phyloP scores from a whole-genome alignment of 2,888 invertebrate genomes.

The Sphinx pinastri region DNA sequence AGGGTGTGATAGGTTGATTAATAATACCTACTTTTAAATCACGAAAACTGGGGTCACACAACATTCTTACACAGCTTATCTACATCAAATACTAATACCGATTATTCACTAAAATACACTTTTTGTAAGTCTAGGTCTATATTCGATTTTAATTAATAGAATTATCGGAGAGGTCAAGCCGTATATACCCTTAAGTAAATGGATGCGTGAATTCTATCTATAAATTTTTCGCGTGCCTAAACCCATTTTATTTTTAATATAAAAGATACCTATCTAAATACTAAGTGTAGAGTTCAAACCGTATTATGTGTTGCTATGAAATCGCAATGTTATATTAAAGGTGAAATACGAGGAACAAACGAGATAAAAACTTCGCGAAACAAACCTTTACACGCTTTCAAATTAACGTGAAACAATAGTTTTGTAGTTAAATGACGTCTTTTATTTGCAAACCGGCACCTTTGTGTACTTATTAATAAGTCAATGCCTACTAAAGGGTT shows the following conservation, averaged over 20 bases:
- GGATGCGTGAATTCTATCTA: conserved; percentile 15
- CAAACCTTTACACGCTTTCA: background rate
- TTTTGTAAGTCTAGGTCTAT: background rate
- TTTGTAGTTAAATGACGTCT: background rate
- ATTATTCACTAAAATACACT: no score
- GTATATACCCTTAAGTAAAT: background rate
- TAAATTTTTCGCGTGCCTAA: conserved; percentile 15
- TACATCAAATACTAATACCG: no score
- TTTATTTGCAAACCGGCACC: conserved; percentile 1
- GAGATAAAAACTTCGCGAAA: background rate
- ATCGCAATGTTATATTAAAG: background rate
- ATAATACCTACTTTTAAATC: background rate
- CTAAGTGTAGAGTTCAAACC: background rate
- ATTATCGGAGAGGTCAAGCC: background rate
- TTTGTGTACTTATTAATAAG: background rate
- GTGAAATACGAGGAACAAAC: background rate
- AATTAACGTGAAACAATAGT: conserved; percentile 8
- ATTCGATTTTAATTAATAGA: background rate
- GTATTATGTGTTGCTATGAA: background rate
- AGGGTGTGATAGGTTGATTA: background rate
- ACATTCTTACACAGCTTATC: background rate
- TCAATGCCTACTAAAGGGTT: background rate
- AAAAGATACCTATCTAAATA: background rate
- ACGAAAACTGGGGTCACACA: background rate
- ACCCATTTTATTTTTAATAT: conserved; percentile 4